Evolutionary conservation across 1,140 invertebrate genomes (phyloP).

Genomic region (Stenopsyche tienmushanensis): DNA sequence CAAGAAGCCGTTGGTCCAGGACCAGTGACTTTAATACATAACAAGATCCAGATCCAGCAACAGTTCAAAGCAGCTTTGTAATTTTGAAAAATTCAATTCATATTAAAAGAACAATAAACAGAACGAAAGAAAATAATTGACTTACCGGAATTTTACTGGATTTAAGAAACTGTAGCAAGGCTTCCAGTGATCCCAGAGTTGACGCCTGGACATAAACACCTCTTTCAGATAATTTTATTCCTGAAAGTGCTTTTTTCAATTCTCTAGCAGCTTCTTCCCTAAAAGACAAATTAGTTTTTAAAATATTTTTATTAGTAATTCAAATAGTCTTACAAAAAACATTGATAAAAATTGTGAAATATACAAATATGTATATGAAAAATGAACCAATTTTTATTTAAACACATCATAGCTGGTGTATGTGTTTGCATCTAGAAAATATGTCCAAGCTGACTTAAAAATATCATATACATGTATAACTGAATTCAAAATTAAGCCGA

Average conservation of each 20-base stretch:
- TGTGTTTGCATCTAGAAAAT: too few relatives aligned
- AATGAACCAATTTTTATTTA: conserved; percentile 25
- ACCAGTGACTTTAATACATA: too few relatives aligned
- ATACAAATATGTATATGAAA: conserved; percentile 46
- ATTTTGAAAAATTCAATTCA: too few relatives aligned
- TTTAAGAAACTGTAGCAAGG: conserved; percentile 92
- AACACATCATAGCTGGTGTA: too few relatives aligned
- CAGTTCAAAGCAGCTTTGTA: too few relatives aligned
- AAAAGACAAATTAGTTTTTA: conserved; percentile 34
- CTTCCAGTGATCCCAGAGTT: conserved; percentile 96
- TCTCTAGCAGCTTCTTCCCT: conserved; percentile 81
- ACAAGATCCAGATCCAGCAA: too few relatives aligned
- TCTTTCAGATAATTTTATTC: conserved; percentile 86
- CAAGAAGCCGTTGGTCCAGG: too few relatives aligned
- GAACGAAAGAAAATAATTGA: too few relatives aligned
- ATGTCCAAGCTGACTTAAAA: too few relatives aligned
- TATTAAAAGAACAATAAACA: too few relatives aligned
- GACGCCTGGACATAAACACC: conserved; percentile 99
- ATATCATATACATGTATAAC: too few relatives aligned
- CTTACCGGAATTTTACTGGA: conserved; percentile 94
- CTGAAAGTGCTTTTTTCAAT: conserved; percentile 84
- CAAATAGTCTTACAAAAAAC: not conserved
- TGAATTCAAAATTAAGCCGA: too few relatives aligned
- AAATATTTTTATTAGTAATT: not conserved
- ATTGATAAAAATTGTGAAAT: not conserved